Percentiles rank a stretch among this genome's conserved stretches.
Evolutionary conservation across 2,888 invertebrate species (phyloP).

Genomic region (Apamea epomidion): DNA sequence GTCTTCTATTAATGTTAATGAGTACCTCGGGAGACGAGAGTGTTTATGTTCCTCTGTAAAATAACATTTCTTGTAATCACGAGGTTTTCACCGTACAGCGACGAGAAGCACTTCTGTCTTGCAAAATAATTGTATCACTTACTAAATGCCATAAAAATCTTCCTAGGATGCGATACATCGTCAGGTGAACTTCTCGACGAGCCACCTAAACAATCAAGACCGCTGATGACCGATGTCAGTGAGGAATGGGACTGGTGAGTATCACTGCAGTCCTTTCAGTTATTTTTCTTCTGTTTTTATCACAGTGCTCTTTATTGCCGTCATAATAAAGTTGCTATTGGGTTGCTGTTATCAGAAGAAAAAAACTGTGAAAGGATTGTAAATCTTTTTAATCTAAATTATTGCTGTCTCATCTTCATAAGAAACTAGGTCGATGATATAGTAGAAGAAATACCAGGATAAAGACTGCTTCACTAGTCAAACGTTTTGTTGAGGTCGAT

Average conservation of each 20-base stretch:
- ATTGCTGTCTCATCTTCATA: not conserved
- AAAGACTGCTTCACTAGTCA: not conserved
- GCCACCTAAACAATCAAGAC: constrained; percentile 71
- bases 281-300: not conserved
- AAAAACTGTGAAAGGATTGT: not conserved
- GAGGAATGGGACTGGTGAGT: constrained; percentile 88
- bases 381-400: not conserved
- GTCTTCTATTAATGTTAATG: not conserved
- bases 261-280: not conserved
- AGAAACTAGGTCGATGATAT: too few relatives aligned
- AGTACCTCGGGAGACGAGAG: not conserved
- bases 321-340: not conserved
- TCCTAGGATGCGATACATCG: constrained; percentile 82
- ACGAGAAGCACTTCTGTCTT: not conserved
- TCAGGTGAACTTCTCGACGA: constrained; percentile 83
- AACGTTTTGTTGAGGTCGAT: not conserved
- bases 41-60: not conserved
- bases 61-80: not conserved
- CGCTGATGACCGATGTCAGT: constrained; percentile 78
- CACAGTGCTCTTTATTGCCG: not conserved
- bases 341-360: not conserved
- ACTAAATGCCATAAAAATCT: not conserved
- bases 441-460: not conserved
- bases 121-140: not conserved
- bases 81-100: not conserved